Conservation (phyloP, 2,797 vertebrate genomes). For the Dallia pectoralis region DNA sequence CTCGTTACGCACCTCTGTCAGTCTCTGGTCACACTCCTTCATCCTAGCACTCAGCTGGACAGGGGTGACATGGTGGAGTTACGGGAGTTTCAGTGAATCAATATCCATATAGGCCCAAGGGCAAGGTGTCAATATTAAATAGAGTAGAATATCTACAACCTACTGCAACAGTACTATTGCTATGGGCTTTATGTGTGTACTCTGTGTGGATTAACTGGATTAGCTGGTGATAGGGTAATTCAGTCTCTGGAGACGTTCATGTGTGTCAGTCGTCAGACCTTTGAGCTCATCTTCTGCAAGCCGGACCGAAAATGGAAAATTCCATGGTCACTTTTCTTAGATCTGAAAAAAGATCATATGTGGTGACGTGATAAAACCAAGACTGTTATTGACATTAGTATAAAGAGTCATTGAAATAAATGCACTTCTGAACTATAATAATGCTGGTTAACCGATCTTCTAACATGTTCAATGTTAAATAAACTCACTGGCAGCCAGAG, state of each 20-base stretch:
- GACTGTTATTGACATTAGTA: not conserved
- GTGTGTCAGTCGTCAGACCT: constrained; percentile 65
- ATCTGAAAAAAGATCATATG: constrained; percentile 60
- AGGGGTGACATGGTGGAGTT: constrained; percentile 2
- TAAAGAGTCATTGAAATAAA: not conserved
- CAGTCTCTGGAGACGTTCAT: not conserved
- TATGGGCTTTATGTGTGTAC: not conserved
- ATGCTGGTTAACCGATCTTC: not conserved
- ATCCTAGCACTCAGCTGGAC: constrained; percentile 76
- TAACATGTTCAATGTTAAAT: not conserved
- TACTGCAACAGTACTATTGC: not conserved
- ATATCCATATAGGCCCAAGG: not conserved
- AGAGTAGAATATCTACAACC: not conserved
- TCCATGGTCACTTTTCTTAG: constrained; percentile 81
- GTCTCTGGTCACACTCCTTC: constrained; percentile 77
- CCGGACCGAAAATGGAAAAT: constrained; percentile 86
- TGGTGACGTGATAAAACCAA: not conserved
- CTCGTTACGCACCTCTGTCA: constrained; percentile 80
- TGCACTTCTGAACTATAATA: no score
- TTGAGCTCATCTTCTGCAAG: constrained; percentile 81
- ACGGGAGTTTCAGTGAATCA: not conserved
- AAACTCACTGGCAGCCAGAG: no score
- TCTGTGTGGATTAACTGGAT: no score
- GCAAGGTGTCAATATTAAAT: not conserved
- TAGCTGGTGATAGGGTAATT: not conserved